phyloP scores from a whole-genome alignment of 2,888 invertebrate genomes.

The Eugnorisma glareosa region DNA sequence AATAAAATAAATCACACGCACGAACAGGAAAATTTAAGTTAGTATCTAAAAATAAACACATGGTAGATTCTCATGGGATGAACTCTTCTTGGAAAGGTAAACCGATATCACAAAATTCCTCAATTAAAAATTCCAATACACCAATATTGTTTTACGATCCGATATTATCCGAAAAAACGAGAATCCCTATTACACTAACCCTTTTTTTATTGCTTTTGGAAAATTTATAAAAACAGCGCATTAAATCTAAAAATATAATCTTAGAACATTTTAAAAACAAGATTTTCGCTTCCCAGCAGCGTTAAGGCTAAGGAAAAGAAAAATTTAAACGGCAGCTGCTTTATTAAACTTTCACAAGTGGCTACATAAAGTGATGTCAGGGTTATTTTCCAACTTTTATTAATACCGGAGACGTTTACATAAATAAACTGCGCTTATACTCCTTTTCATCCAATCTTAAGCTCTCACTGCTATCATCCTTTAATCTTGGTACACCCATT shows the following conservation, averaged over 20 bases:
- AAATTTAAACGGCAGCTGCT: conserved; percentile 37
- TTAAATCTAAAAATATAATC: neutral
- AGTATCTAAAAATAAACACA: neutral
- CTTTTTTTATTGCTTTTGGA: neutral
- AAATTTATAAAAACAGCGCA: neutral
- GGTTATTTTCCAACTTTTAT: conserved; percentile 58
- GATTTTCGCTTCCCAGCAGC: conserved; percentile 5
- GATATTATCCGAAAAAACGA: neutral
- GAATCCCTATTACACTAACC: neutral
- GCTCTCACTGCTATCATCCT: conserved; percentile 25
- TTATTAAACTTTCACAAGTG: conserved; percentile 54
- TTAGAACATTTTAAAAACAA: conserved; percentile 6
- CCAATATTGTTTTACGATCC: neutral
- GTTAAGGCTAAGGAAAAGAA: conserved; percentile 23
- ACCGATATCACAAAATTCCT: neutral
- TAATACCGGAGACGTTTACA: conserved; percentile 51
- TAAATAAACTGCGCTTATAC: conserved; percentile 40
- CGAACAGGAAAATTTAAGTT: neutral
- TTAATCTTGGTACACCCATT: conserved; percentile 61
- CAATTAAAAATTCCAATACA: conserved; percentile 11
- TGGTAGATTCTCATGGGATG: neutral
- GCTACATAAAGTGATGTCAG: conserved; percentile 55
- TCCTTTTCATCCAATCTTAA: conserved; percentile 50
- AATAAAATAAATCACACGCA: neutral
- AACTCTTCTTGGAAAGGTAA: neutral